Base-by-base conservation (phyloP, 2,888 invertebrate species). In the Andrena marginata region DNA sequence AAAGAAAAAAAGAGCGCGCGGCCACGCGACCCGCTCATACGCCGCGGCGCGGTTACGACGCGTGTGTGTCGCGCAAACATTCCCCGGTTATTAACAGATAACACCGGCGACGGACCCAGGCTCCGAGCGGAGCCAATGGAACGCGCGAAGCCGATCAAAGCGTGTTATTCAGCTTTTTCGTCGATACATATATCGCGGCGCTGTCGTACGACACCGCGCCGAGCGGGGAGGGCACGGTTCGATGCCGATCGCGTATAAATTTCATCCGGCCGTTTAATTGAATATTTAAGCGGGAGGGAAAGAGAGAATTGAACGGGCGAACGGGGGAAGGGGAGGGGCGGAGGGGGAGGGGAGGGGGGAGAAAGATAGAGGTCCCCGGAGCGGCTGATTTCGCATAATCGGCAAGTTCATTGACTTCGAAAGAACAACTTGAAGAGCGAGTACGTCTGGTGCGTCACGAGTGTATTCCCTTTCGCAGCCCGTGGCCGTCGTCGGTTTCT, bases 351-450 rank as follows among this genome's bases (percentile, higher is more conserved):
- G 54, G 54, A 8, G 23, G 10, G 23, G 3, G 5, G 20, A 10
- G 20, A n/a, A n/a, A n/a, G 67, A 31, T 20, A 29, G 51, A 31
- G 51, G 67, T 35, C 16, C 16, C 59, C 29, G 42, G 67, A 59
- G 48, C 76, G 72, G 59, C 29, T 75, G 84, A 84, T 82, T 82
- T 84, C 83, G 84, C 83, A 83, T 84, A 80, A 84, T 84, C 84
- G 83, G 64, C 76, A 65, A 69, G 84, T 83, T 84, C 83, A 72
- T 84, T 80, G 83, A 84, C 84, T 82, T 70, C 65, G 83, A 76
- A 65, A 82, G 79, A 82, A 72, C 71, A 69, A 75, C 84, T 82
- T 35, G 48, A 65, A 74, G 75, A 73, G 80, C 54, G 59, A 62
- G 62, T 76, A 54, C 74, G 80, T 82, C 77, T 63, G 75, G 64